Percentiles rank a stretch among this genome's conserved stretches.
These are phyloP conservation scores for Drosophila ambigua DNA, from an alignment of 1,140 invertebrate species.

Conservation along the genomic window DNA sequence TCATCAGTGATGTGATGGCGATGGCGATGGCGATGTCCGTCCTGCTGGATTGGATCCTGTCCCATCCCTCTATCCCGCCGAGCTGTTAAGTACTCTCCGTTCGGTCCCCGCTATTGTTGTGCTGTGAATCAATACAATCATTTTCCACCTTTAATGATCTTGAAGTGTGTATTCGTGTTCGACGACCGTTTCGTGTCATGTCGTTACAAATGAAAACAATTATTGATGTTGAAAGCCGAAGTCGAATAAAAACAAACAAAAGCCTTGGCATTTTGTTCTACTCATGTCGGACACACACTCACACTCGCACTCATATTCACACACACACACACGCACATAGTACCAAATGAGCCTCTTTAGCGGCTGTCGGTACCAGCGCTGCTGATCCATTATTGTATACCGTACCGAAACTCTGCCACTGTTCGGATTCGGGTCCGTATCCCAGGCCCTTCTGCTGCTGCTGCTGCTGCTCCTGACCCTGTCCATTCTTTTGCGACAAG, in stretches of 20 bases:
- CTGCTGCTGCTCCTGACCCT: neutral
- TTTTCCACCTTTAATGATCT: constrained; percentile 71
- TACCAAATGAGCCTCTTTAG: constrained; percentile 70
- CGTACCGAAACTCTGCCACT: constrained; percentile 8
- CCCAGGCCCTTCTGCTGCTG: too few relatives aligned
- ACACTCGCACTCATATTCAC: neutral
- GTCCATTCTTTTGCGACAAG: constrained; percentile 19
- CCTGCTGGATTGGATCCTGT: neutral
- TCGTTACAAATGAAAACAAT: constrained; percentile 79
- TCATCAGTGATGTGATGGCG: neutral
- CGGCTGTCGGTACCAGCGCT: constrained; percentile 29
- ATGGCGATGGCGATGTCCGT: neutral
- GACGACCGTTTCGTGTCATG: constrained; percentile 52
- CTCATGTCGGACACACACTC: constrained; percentile 17
- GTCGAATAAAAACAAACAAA: constrained; percentile 70
- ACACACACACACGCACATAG: constrained; percentile 39
- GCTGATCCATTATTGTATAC: neutral
- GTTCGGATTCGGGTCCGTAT: neutral
- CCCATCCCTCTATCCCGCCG: constrained; percentile 28
- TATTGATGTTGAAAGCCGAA: constrained; percentile 66
- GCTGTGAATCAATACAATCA: constrained; percentile 69
- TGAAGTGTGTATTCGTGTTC: constrained; percentile 53
- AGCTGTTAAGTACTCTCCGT: constrained; percentile 64
- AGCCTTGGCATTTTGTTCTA: constrained; percentile 26
- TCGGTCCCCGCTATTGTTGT: constrained; percentile 48